A percentile compares a stretch with the other conserved stretches of the same genome.
These are phyloP conservation scores for Drosophila pachea DNA, from an alignment of 1,140 invertebrate genomes.

Conservation along the genomic window DNA sequence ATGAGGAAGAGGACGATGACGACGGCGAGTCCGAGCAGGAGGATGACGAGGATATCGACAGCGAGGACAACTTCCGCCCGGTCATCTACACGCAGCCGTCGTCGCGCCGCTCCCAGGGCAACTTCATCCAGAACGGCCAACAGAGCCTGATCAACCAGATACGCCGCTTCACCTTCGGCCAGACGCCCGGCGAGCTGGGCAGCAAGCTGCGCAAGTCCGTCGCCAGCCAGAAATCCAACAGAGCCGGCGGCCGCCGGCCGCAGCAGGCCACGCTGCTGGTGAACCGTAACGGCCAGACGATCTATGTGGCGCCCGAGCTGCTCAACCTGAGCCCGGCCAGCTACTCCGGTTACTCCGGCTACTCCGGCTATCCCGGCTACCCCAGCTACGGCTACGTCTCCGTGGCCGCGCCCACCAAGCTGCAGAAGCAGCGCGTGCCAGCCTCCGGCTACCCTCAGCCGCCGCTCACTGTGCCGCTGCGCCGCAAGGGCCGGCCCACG, in stretches of 20 bases:
- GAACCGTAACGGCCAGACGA: slow-evolving; percentile 70
- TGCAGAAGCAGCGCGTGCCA: slow-evolving; percentile 43
- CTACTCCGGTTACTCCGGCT: slow-evolving; percentile 37
- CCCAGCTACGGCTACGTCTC: slow-evolving; percentile 40
- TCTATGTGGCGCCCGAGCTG: slow-evolving; percentile 70
- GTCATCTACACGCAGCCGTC: slow-evolving; percentile 36
- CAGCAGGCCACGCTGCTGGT: slow-evolving; percentile 64
- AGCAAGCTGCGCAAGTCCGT: slow-evolving; percentile 36
- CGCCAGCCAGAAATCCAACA: neutral
- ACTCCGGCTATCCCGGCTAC: slow-evolving; percentile 21
- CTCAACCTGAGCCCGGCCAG: slow-evolving; percentile 25
- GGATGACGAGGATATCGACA: slow-evolving; percentile 39
- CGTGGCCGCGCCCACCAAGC: neutral
- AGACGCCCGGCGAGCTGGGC: slow-evolving; percentile 56
- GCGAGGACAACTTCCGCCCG: slow-evolving; percentile 28
- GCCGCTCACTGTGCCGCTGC: slow-evolving; percentile 59
- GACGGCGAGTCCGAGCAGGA: slow-evolving; percentile 25
- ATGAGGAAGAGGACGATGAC: slow-evolving; percentile 40
- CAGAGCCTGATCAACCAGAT: slow-evolving; percentile 72
- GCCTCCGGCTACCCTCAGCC: slow-evolving; percentile 54
- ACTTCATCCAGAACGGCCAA: slow-evolving; percentile 71
- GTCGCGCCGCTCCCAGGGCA: slow-evolving; percentile 55
- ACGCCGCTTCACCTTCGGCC: slow-evolving; percentile 66
- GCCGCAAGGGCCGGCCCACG: slow-evolving; percentile 63
- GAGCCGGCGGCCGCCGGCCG: slow-evolving; percentile 40